Conservation (phyloP, 2,113 vertebrate genomes). For the Laticauda laticaudata region DNA sequence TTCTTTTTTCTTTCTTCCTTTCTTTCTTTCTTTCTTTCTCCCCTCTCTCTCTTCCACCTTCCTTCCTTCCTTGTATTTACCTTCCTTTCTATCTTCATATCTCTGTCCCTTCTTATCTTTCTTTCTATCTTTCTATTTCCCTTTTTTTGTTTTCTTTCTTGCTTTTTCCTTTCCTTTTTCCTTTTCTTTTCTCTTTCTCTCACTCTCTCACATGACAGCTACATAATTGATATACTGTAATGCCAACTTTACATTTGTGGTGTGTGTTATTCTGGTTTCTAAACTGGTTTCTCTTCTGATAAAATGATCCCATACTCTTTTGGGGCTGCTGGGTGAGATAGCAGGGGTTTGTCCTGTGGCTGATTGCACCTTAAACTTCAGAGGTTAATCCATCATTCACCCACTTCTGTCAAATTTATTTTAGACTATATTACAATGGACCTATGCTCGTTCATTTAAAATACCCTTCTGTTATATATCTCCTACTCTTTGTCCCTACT, state of each 20-base stretch:
- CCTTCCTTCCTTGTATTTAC: too few relatives aligned
- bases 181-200: neutral
- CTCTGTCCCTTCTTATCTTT: too few relatives aligned
- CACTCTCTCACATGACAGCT: neutral
- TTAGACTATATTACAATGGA: neutral
- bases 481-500: neutral
- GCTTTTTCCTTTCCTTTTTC: neutral
- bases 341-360: neutral
- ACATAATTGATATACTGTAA: neutral
- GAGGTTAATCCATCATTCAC: neutral
- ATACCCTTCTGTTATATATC: neutral
- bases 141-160: too few relatives aligned
- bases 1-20: too few relatives aligned
- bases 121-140: too few relatives aligned
- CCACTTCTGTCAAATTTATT: neutral
- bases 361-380: conserved; percentile 22
- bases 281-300: neutral
- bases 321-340: neutral
- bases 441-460: neutral
- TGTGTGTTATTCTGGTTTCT: neutral
- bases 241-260: neutral
- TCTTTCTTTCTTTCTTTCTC: neutral
- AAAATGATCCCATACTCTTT: neutral
- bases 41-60: too few relatives aligned
- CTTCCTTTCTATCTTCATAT: too few relatives aligned